Percentiles rank a stretch among this genome's conserved stretches.
Evolutionary conservation across 1,140 invertebrate genomes (phyloP).

Genomic region (Drosophila miranda): DNA sequence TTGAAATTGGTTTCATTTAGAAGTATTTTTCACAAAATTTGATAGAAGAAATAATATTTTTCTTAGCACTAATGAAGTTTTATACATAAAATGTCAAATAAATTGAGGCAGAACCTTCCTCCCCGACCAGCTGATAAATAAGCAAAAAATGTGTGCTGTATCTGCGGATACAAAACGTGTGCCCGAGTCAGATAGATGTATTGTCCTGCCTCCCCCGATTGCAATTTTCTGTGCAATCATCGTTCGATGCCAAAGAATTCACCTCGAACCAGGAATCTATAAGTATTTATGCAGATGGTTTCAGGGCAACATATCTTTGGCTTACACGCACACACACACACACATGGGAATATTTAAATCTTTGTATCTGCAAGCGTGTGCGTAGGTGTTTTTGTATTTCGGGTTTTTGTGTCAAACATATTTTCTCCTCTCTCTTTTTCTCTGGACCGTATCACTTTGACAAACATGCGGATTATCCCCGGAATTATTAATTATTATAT

Average conservation of each 20-base stretch:
- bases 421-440: constrained; percentile 13
- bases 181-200: not conserved
- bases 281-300: constrained; percentile 70
- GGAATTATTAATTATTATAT: constrained; percentile 79
- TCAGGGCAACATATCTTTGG: constrained; percentile 16
- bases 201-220: not conserved
- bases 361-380: constrained; percentile 10
- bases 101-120: not conserved
- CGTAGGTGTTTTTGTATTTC: constrained; percentile 39
- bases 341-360: constrained; percentile 17
- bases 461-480: constrained; percentile 77
- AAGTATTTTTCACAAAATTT: not conserved
- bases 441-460: constrained; percentile 69
- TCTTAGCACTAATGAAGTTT: constrained; percentile 24
- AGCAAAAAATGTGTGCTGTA: constrained; percentile 1
- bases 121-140: constrained; percentile 24
- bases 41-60: constrained; percentile 25
- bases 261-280: constrained; percentile 10
- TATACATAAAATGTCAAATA: constrained; percentile 27
- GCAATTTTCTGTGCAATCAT: constrained; percentile 9
- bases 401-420: constrained; percentile 40
- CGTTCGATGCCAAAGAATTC: constrained; percentile 1
- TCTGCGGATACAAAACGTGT: not conserved
- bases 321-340: constrained; percentile 6
- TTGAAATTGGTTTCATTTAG: not conserved